These are phyloP conservation scores for Philopedon plagiatum DNA, from an alignment of 2,888 invertebrate genomes.

Conservation along the genomic window DNA sequence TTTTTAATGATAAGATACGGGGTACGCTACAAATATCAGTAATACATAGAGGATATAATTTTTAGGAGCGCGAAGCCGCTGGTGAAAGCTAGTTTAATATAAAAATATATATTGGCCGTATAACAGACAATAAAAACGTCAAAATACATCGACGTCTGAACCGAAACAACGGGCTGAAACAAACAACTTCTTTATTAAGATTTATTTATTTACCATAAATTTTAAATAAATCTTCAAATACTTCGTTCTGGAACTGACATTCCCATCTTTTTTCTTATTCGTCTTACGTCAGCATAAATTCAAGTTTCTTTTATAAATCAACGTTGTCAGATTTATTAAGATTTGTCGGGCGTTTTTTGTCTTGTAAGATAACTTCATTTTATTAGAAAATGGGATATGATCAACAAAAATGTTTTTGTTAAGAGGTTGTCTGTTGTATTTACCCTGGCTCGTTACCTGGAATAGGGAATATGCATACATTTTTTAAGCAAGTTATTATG, in stretches of 20 bases:
- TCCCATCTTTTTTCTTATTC: slow-evolving; percentile 46
- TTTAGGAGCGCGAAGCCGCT: no score
- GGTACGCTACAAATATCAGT: no score
- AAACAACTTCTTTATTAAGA: slow-evolving; percentile 50
- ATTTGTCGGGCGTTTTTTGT: slow-evolving; percentile 9
- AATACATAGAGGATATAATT: no score
- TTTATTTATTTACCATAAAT: slow-evolving; percentile 52
- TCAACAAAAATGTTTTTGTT: not conserved
- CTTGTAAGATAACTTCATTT: not conserved
- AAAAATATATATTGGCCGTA: slow-evolving; percentile 16
- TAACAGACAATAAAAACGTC: slow-evolving; percentile 45
- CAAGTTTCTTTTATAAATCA: slow-evolving; percentile 35
- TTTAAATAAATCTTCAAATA: slow-evolving; percentile 46
- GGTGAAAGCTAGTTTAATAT: no score
- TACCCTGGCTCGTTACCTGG: not conserved
- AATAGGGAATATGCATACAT: not conserved
- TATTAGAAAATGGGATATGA: not conserved
- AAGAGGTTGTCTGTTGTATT: no score
- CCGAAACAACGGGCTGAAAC: slow-evolving; percentile 37
- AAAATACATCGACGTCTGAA: slow-evolving; percentile 38
- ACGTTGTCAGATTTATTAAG: slow-evolving; percentile 43
- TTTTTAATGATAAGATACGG: no score
- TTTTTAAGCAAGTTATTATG: not conserved
- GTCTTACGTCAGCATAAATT: slow-evolving; percentile 49
- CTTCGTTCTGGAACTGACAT: slow-evolving; percentile 46